phyloP scores from a whole-genome alignment of 2,113 vertebrate genomes.

The Pelobates fuscus region DNA sequence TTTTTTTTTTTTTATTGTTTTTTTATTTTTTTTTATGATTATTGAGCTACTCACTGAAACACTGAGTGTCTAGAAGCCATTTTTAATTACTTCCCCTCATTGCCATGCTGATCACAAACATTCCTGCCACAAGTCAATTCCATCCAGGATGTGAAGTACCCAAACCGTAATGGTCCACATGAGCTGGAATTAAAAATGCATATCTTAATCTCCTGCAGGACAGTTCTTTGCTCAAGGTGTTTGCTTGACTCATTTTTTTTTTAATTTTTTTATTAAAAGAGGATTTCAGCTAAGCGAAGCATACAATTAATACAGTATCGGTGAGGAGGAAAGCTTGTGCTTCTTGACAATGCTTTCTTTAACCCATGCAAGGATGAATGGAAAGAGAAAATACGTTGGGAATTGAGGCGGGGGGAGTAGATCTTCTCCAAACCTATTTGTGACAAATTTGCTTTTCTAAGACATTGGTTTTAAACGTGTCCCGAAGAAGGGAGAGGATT shows the following conservation, averaged over 20 bases:
- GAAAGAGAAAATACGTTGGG: too few relatives aligned
- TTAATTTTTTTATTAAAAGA: constrained; percentile 32
- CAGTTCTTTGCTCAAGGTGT: constrained; percentile 38
- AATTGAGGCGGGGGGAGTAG: too few relatives aligned
- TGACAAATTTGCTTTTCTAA: too few relatives aligned
- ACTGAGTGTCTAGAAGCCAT: constrained; percentile 59
- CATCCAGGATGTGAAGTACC: constrained; percentile 53
- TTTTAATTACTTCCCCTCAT: constrained; percentile 71
- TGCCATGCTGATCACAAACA: constrained; percentile 59
- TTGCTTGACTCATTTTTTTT: constrained; percentile 36
- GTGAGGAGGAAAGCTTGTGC: not conserved
- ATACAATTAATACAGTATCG: not conserved
- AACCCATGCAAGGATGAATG: not conserved
- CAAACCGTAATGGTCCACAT: constrained; percentile 52
- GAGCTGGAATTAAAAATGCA: constrained; percentile 55
- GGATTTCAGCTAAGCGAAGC: constrained; percentile 33
- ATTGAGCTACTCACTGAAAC: constrained; percentile 61
- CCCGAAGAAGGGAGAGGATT: too few relatives aligned
- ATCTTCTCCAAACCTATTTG: too few relatives aligned
- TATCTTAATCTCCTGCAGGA: constrained; percentile 49
- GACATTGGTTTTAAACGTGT: too few relatives aligned
- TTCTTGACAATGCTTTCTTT: not conserved
- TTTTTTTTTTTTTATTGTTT: not conserved
- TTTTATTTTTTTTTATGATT: constrained; percentile 46
- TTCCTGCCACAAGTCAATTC: constrained; percentile 59